A percentile compares a stretch with the other conserved stretches of the same genome.
Conservation (phyloP, 2,113 vertebrate genomes). For the Erinaceus europaeus region DNA sequence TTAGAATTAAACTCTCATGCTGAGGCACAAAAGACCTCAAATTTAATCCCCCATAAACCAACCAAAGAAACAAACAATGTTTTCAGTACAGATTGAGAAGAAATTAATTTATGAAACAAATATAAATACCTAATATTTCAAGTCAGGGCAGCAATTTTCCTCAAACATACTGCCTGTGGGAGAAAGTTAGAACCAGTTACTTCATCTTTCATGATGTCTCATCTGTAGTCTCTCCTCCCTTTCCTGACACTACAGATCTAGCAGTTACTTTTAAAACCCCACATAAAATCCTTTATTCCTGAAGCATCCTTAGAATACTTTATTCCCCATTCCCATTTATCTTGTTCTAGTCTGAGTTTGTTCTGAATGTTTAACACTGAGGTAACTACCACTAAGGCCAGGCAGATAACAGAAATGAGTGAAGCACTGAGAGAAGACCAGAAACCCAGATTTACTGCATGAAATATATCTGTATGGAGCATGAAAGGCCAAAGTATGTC, state of each 20-base stretch:
- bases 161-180: not conserved
- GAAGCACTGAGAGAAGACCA: too few relatives aligned
- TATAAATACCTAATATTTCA: not conserved
- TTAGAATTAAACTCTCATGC: too few relatives aligned
- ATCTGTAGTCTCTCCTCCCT: too few relatives aligned
- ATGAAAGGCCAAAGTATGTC: not conserved
- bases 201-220: not conserved
- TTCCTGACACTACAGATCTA: not conserved
- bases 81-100: too few relatives aligned
- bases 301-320: not conserved
- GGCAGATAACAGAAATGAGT: not conserved
- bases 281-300: not conserved
- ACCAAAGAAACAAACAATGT: too few relatives aligned
- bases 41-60: too few relatives aligned
- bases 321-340: not conserved
- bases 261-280: not conserved
- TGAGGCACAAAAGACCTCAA: too few relatives aligned
- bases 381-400: not conserved
- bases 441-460: too few relatives aligned
- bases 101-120: conserved; percentile 19
- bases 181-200: not conserved
- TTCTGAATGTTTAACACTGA: not conserved
- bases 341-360: not conserved
- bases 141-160: not conserved
- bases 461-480: conserved; percentile 24